Conservation (phyloP, 1,140 invertebrate genomes). For the Zaprionus africanus region DNA sequence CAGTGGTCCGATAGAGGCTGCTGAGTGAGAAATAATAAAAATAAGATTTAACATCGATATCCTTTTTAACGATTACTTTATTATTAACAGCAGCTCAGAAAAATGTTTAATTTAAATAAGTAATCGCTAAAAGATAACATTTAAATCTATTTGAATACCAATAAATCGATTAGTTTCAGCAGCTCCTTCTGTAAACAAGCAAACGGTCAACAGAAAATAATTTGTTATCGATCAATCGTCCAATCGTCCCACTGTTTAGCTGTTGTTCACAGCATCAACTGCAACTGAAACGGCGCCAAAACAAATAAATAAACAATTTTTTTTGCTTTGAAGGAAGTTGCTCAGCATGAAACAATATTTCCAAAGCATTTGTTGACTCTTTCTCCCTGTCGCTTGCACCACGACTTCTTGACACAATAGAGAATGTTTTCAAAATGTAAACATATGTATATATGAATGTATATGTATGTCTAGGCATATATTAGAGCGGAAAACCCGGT, state of each 20-base stretch:
- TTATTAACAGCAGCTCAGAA: no score
- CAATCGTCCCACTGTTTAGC: conserved; percentile 18
- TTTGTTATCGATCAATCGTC: neutral
- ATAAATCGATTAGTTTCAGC: neutral
- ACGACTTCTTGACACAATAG: conserved; percentile 7
- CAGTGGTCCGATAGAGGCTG: conserved; percentile 5
- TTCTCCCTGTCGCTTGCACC: conserved; percentile 2
- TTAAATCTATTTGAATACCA: neutral
- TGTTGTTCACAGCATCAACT: neutral
- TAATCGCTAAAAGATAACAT: no score
- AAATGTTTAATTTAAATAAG: no score
- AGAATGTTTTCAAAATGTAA: neutral
- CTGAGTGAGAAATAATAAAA: neutral
- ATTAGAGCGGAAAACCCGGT: conserved; percentile 8
- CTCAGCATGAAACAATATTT: conserved; percentile 16
- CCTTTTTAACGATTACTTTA: no score
- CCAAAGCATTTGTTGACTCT: conserved; percentile 7
- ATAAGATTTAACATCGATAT: neutral
- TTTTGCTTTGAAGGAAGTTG: conserved; percentile 10
- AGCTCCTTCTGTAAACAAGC: neutral
- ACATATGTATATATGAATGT: neutral
- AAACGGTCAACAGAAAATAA: neutral
- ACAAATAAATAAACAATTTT: conserved; percentile 25
- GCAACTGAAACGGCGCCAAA: neutral
- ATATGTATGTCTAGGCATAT: neutral